phyloP scores from a whole-genome alignment of 30 jellyfish, hydroid and myxozoan genomes.

The Aurelia aurita region DNA sequence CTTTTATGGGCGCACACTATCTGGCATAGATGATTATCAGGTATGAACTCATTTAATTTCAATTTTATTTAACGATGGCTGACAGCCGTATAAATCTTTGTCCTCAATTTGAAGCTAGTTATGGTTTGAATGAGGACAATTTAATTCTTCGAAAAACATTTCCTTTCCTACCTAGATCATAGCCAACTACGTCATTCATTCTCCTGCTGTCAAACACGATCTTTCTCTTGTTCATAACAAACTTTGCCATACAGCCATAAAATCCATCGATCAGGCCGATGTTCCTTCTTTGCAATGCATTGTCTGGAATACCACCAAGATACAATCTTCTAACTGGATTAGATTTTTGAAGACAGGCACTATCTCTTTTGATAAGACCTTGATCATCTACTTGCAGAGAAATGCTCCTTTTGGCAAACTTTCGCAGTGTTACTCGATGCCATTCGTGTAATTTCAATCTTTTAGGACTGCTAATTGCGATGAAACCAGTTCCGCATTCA shows the following conservation, averaged over 20 bases:
- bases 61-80: no score
- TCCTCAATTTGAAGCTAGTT: no score
- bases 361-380: slow-evolving; percentile 3
- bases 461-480: slow-evolving; percentile 30
- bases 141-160: no score
- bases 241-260: slow-evolving; percentile 62
- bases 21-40: no score
- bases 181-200: slow-evolving; percentile 35
- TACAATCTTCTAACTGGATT: neutral
- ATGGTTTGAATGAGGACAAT: no score
- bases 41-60: no score
- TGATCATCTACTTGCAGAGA: slow-evolving; percentile 47
- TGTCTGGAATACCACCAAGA: slow-evolving; percentile 63
- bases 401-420: slow-evolving; percentile 7
- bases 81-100: no score
- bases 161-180: slow-evolving; percentile 45
- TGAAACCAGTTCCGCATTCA: slow-evolving; percentile 72
- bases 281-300: slow-evolving; percentile 10
- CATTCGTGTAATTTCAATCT: slow-evolving; percentile 16
- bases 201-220: neutral
- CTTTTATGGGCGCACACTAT: no score
- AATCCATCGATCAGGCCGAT: slow-evolving; percentile 63
- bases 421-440: slow-evolving; percentile 63
- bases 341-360: slow-evolving; percentile 1
- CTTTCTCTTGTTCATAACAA: slow-evolving; percentile 33